Base-by-base conservation (phyloP, 2,113 vertebrate species). In the Archilochus colubris region DNA sequence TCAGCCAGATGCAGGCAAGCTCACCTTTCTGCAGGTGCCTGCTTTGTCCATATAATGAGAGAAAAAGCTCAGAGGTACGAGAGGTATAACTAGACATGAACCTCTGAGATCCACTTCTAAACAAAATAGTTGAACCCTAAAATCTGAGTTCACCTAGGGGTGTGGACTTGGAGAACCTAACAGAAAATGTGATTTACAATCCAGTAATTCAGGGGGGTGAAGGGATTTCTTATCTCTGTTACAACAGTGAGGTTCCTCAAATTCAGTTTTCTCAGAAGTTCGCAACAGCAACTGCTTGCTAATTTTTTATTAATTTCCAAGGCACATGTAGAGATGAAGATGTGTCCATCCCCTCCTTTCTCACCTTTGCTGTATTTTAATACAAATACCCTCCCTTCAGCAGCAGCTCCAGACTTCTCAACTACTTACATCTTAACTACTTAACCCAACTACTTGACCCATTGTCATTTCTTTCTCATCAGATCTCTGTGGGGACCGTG, bases 21-120 rank as follows among this genome's bases (percentile, higher is more conserved):
- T 93, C 82, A 33, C 0, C 1, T 33, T 86, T 73, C 95, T 90
- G 86, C 92, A 93, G 85, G 86, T 94, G 89, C 51, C 77, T 1
- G 3, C 70, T 72, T 48, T 78, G 67, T 70, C 57, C 3, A 1
- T 24, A 66, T 21, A 46, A 50, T 7, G 43, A 24, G 77, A 25
- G 7, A 7, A 4, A 62, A 68, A 88, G 63, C 89, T 78, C 31
- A 8, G 67, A 59, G 77, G n/a, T 25, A 22, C 0, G 0, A 46
- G 72, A 75, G 73, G 9, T 61, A 62, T 23, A 31, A 68, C 40
- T 82, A 61, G 54, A 46, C 33, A 15, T 23, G 24, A 9, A 61
- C 14, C 73, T 20, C 7, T 38, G 21, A 46, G 12, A 21, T 8
- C 27, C 73, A 14, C 4, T 53, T 85, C 68, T 25, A 3, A 27